Evolutionary conservation across 2,888 invertebrate species (phyloP).

Genomic region (Habrosyne pyritoides): DNA sequence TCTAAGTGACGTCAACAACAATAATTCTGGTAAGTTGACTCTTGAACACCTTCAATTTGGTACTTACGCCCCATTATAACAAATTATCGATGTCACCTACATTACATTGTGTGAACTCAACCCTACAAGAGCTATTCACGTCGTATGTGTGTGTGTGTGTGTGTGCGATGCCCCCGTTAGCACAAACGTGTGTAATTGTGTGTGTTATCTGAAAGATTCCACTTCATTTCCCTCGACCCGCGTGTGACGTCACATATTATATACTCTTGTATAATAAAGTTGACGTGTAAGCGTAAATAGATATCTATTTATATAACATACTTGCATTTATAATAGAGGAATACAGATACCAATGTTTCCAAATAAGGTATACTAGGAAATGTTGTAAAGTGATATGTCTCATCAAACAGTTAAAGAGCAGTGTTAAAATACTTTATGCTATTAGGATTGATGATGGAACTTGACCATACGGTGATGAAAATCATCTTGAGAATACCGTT

Average conservation of each 20-base stretch:
- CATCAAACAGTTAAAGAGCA: too few relatives aligned
- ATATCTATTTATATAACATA: background rate
- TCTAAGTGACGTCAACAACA: slow-evolving; percentile 47
- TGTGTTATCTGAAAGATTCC: slow-evolving; percentile 82
- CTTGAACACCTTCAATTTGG: slow-evolving; percentile 67
- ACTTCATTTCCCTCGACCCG: slow-evolving; percentile 81
- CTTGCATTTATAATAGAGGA: background rate
- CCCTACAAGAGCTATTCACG: slow-evolving; percentile 52
- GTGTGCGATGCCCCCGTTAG: slow-evolving; percentile 19
- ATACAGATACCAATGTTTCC: too few relatives aligned
- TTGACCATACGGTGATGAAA: too few relatives aligned
- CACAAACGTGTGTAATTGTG: slow-evolving; percentile 49
- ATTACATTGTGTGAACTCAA: slow-evolving; percentile 69
- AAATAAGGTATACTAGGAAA: too few relatives aligned
- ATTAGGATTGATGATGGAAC: too few relatives aligned
- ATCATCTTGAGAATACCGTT: too few relatives aligned
- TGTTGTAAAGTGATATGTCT: too few relatives aligned
- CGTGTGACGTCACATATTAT: slow-evolving; percentile 71
- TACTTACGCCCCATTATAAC: slow-evolving; percentile 73
- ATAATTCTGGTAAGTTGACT: slow-evolving; percentile 49
- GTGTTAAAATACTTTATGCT: too few relatives aligned
- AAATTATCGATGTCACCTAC: slow-evolving; percentile 80
- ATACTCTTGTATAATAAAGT: slow-evolving; percentile 37
- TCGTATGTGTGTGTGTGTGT: slow-evolving; percentile 28
- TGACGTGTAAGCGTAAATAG: background rate